Evolutionary conservation across 2,888 invertebrate species (phyloP).

Genomic region (Ormyrus nitidulus): DNA sequence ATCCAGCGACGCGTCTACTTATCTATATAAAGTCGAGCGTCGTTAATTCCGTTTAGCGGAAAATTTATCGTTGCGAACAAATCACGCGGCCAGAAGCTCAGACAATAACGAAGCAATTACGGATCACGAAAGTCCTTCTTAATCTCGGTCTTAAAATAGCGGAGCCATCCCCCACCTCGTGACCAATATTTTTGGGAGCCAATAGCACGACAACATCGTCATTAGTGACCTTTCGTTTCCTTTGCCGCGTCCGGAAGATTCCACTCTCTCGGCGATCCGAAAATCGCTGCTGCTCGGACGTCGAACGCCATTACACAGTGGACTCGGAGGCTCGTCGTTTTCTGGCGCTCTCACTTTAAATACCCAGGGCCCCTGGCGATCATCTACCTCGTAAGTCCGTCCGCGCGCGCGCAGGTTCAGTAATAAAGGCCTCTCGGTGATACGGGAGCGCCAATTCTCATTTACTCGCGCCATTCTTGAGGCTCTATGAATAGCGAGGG

Average conservation of each 20-base stretch:
- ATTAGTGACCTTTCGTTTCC: background rate
- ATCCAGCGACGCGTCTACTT: slow-evolving; percentile 1
- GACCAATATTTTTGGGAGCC: slow-evolving; percentile 26
- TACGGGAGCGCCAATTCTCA: slow-evolving; percentile 57
- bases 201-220: background rate
- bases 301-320: slow-evolving; percentile 1
- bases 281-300: slow-evolving; percentile 26
- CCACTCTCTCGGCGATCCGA: slow-evolving; percentile 3
- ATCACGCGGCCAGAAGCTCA: slow-evolving; percentile 8
- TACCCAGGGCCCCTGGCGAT: slow-evolving; percentile 31
- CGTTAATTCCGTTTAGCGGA: slow-evolving; percentile 34
- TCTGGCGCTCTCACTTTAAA: slow-evolving; percentile 9
- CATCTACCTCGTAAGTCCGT: slow-evolving; percentile 59
- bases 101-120: slow-evolving; percentile 33
- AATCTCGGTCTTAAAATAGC: slow-evolving; percentile 27
- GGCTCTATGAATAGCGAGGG: slow-evolving; percentile 21
- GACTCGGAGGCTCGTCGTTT: slow-evolving; percentile 11
- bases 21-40: slow-evolving; percentile 13
- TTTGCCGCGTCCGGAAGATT: background rate
- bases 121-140: slow-evolving; percentile 25
- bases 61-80: slow-evolving; percentile 44
- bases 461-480: slow-evolving; percentile 57
- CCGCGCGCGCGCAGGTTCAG: slow-evolving; percentile 44
- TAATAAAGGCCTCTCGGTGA: slow-evolving; percentile 46
- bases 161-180: background rate